These are phyloP conservation scores for Procambarus virginalis DNA, from an alignment of 1,140 invertebrate genomes.

Conservation along the genomic window DNA sequence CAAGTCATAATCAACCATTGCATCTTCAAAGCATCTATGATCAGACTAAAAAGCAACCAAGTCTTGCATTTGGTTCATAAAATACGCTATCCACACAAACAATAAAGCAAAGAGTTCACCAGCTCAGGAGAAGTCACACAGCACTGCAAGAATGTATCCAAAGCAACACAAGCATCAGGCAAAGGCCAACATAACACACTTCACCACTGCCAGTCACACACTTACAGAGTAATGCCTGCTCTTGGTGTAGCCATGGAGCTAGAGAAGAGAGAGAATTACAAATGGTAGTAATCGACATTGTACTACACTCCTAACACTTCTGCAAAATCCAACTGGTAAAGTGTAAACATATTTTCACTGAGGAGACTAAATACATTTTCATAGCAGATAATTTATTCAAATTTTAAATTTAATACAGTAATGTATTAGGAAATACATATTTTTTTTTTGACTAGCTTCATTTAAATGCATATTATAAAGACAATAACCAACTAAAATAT, in stretches of 20 bases:
- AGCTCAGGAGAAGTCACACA: conserved; percentile 1
- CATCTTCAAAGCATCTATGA: neutral
- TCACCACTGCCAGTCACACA: conserved; percentile 18
- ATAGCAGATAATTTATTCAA: too few relatives aligned
- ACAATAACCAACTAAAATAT: neutral
- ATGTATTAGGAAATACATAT: too few relatives aligned
- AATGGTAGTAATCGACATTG: neutral
- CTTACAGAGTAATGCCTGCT: conserved; percentile 62
- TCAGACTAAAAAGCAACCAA: neutral
- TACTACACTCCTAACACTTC: neutral
- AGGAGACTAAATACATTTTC: neutral
- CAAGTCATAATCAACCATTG: neutral
- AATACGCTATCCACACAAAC: neutral
- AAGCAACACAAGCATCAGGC: conserved; percentile 17
- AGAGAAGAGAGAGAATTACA: conserved; percentile 36
- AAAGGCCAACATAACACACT: conserved; percentile 17
- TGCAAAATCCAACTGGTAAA: neutral
- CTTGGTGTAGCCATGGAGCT: conserved; percentile 56
- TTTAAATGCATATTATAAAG: neutral
- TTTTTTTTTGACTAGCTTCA: neutral
- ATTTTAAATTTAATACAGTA: neutral
- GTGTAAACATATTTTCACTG: neutral
- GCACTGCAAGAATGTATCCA: neutral
- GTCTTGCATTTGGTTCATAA: neutral
- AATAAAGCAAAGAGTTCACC: neutral